Base-by-base conservation (phyloP, 2,113 vertebrate genomes). In the Pseudonaja textilis region DNA sequence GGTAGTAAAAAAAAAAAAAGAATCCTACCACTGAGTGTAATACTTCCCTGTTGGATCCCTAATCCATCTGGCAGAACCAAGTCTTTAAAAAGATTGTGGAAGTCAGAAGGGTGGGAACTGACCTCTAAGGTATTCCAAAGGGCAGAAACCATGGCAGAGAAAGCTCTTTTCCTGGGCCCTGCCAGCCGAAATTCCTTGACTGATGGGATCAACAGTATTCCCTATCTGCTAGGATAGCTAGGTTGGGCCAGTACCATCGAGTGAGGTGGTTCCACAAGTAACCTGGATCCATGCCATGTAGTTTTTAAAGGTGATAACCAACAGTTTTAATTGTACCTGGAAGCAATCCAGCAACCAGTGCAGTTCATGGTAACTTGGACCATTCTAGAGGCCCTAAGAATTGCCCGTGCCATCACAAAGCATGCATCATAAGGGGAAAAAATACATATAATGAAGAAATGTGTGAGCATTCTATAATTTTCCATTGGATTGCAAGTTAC, bases 401-500 rank as follows among this genome's bases (percentile, higher is more conserved):
- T 59, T 25, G 57, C 8, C 23, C 23, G 0, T 59, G 57, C 57
- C 57, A 25, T 59, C 57, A 59, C 23, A 59, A 47, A 39, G 52
- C 22, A 39, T 55, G 39, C 42, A 50, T 61, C 6, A 92, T n/a
- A 85, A 23, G 45, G 92, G 93, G 12, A 69, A 69, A 57, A 5
- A 5, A 90, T 23, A 26, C 20, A 52, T 85, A 90, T 12, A 92
- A 61, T 2, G 18, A 85, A 87, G 50, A 52, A 86, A 87, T 39
- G 6, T 8, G 8, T 45, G 90, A 95, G 45, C 26, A 92, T 57
- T 20, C 86, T 50, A 42, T 52, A 16, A n/a, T 87, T 85, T 85
- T 29, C 52, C 88, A 47, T 9, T 20, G 94, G 87, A 22, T 55
- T 92, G 47, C 16, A 47, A 89, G 92, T 50, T 88, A 39, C 92